Evolutionary conservation across 2,113 vertebrate species (phyloP).

Genomic region (Archocentrus centrarchus): DNA sequence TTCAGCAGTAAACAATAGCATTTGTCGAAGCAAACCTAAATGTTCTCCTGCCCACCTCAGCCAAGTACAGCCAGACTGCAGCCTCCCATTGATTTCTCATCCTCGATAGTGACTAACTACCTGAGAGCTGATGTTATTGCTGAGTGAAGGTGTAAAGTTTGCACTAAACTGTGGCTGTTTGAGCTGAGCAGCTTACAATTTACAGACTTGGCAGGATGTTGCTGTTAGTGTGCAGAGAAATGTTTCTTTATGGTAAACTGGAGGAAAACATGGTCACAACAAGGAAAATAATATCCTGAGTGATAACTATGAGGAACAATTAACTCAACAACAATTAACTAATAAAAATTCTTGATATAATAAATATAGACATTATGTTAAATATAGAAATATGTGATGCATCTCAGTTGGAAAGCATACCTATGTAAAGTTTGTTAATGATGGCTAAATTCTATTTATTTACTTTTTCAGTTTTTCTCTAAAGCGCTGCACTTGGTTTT

Average conservation of each 20-base stretch:
- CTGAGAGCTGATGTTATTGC: slow-evolving; percentile 59
- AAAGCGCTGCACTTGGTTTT: background rate
- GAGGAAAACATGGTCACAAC: background rate
- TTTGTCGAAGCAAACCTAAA: slow-evolving; percentile 22
- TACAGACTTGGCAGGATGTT: slow-evolving; percentile 24
- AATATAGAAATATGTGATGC: too few relatives aligned
- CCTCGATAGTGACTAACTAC: slow-evolving; percentile 52
- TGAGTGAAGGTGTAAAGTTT: slow-evolving; percentile 58
- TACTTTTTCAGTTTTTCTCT: background rate
- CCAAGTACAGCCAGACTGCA: slow-evolving; percentile 48
- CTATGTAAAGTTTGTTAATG: background rate
- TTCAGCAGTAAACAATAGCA: slow-evolving; percentile 9
- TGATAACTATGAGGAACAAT: background rate
- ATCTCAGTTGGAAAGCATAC: too few relatives aligned
- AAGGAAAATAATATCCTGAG: rapidly evolving
- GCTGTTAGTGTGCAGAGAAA: background rate
- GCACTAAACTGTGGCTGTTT: slow-evolving; percentile 43
- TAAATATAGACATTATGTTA: too few relatives aligned
- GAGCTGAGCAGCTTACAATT: slow-evolving; percentile 41
- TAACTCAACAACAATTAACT: background rate
- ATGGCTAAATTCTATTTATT: background rate
- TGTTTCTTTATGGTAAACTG: background rate
- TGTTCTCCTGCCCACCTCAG: slow-evolving; percentile 32
- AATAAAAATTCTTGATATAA: too few relatives aligned
- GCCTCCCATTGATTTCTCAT: slow-evolving; percentile 69